Evolutionary conservation across 2,797 vertebrate species (phyloP).

Genomic region (Pseudopleuronectes americanus): DNA sequence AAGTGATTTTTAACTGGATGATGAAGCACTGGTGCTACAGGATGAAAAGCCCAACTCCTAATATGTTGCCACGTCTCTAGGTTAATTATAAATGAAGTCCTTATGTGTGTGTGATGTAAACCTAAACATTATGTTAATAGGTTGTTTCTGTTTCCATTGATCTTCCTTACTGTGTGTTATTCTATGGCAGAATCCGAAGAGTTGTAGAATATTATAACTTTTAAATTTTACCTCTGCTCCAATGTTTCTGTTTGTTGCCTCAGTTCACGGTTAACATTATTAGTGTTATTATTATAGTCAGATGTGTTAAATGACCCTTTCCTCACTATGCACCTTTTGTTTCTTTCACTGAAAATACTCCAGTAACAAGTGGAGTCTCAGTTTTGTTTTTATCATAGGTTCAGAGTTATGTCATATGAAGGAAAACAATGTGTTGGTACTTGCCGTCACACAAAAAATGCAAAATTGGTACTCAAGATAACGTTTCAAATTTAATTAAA

Average conservation of each 20-base stretch:
- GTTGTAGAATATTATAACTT: background rate
- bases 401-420: background rate
- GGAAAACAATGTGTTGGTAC: background rate
- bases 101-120: conserved; percentile 4
- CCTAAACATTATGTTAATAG: background rate
- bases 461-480: conserved; percentile 15
- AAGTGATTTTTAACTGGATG: conserved; percentile 1
- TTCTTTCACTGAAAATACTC: background rate
- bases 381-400: background rate
- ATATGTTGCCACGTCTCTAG: conserved; percentile 18
- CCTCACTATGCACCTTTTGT: conserved; percentile 15
- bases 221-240: background rate
- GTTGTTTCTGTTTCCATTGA: background rate
- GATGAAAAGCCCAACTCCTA: background rate
- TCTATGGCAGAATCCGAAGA: conserved; percentile 20
- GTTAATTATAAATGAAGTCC: background rate
- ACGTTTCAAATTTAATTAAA: conserved; percentile 27
- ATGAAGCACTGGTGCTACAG: conserved; percentile 16
- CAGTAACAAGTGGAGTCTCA: background rate
- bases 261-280: background rate
- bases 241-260: background rate
- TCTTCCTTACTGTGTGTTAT: background rate
- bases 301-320: background rate
- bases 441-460: conserved; percentile 28
- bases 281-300: background rate